phyloP scores from a whole-genome alignment of 2,797 vertebrate species.

The Podargus strigoides region DNA sequence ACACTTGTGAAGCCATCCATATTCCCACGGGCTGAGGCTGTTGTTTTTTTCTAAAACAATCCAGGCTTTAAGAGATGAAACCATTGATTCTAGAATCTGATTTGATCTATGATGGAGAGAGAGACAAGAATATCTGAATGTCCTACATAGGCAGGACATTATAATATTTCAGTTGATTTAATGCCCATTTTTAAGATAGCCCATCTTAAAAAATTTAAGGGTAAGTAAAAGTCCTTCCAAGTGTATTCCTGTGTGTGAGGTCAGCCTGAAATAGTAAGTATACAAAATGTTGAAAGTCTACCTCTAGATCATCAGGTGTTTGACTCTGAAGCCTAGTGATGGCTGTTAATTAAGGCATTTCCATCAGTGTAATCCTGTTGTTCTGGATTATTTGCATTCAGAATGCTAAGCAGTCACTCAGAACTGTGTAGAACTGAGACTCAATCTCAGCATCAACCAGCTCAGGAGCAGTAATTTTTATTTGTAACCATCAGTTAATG shows the following conservation, averaged over 20 bases:
- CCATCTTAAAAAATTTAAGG: neutral
- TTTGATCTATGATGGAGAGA: neutral
- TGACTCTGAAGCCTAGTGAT: neutral
- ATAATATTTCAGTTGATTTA: neutral
- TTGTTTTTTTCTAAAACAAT: neutral
- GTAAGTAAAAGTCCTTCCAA: neutral
- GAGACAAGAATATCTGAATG: neutral
- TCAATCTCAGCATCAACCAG: neutral
- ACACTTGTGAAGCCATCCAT: neutral
- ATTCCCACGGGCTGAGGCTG: neutral
- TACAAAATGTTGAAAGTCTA: neutral
- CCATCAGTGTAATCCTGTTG: neutral
- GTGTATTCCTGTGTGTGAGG: neutral
- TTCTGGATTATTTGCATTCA: neutral
- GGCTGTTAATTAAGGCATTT: neutral
- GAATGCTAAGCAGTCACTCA: neutral
- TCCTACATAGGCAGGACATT: neutral
- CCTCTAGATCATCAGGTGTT: neutral
- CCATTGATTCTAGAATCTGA: neutral
- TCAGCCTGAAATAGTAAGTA: neutral
- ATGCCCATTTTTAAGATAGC: neutral
- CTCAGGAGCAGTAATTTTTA: neutral
- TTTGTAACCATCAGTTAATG: neutral
- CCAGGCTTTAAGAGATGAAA: neutral
- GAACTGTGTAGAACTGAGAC: neutral